A percentile compares a stretch with the other conserved stretches of the same genome.
Conservation (phyloP, 2,888 invertebrate species). For the Caenorhabditis imperialis region DNA sequence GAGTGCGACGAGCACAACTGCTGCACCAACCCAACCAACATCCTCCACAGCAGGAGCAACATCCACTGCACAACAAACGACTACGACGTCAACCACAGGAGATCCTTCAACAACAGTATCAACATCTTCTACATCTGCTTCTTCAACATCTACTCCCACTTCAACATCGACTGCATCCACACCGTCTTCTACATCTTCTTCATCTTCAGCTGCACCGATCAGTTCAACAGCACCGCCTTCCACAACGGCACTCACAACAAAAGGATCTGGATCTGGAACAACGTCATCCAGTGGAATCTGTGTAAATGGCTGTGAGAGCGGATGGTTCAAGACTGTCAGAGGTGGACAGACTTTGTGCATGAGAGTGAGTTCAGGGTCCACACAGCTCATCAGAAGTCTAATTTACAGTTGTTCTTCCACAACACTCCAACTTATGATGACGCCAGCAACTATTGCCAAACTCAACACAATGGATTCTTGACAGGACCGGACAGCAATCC, state of each 20-base stretch:
- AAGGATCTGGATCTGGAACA: neutral
- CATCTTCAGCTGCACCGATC: too few relatives aligned
- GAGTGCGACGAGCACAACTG: neutral
- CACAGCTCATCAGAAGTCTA: too few relatives aligned
- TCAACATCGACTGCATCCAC: too few relatives aligned
- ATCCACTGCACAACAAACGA: neutral
- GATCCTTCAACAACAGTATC: too few relatives aligned
- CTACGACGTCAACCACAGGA: neutral
- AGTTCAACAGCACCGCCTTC: too few relatives aligned
- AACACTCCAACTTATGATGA: neutral
- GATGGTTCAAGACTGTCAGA: slow-evolving; percentile 16
- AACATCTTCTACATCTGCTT: neutral
- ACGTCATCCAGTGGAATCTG: too few relatives aligned
- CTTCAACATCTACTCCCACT: too few relatives aligned
- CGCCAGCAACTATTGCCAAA: slow-evolving; percentile 12
- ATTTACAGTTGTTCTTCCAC: slow-evolving; percentile 1
- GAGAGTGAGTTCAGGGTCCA: neutral
- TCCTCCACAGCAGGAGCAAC: neutral
- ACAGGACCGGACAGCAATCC: slow-evolving; percentile 16
- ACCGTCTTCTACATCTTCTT: too few relatives aligned
- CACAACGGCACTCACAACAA: too few relatives aligned
- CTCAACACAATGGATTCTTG: slow-evolving; percentile 10
- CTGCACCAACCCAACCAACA: neutral
- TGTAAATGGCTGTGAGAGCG: slow-evolving; percentile 6
- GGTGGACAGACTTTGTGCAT: slow-evolving; percentile 17